Evolutionary conservation across 2,797 vertebrate species (phyloP).

Genomic region (Thamnophis elegans): DNA sequence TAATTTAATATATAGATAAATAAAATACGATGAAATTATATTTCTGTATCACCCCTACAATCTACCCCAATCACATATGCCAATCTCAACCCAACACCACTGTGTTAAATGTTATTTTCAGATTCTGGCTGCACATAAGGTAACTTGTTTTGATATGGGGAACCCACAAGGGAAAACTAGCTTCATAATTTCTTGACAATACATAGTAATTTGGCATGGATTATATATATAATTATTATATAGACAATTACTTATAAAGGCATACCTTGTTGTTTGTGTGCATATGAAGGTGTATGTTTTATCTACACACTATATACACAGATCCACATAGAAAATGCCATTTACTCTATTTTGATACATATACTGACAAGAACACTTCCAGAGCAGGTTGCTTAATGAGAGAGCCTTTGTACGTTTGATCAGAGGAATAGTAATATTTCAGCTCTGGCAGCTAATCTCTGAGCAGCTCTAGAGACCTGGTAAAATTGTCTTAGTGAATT

Average conservation of each 20-base stretch:
- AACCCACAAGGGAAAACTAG: background rate
- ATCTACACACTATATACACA: conserved; percentile 6
- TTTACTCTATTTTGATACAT: background rate
- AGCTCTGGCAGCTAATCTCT: conserved; percentile 12
- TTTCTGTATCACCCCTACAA: no score
- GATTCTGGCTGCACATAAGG: no score
- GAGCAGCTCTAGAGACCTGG: conserved; percentile 15
- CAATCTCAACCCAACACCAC: no score
- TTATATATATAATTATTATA: background rate
- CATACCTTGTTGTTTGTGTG: background rate
- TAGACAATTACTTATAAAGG: background rate
- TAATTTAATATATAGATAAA: no score
- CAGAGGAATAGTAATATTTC: conserved; percentile 27
- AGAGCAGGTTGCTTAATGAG: conserved; percentile 36
- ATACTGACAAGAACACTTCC: background rate
- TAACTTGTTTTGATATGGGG: no score
- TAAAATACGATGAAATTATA: no score
- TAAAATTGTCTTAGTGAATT: conserved; percentile 27
- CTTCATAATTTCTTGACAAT: background rate
- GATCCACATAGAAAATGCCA: background rate
- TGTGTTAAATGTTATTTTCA: no score
- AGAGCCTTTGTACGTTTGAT: conserved; percentile 11
- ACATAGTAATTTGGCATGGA: background rate
- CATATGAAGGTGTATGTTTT: background rate
- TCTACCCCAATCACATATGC: no score